Evolutionary conservation across 1,140 invertebrate genomes (phyloP).

Genomic region (Conus betulinus): DNA sequence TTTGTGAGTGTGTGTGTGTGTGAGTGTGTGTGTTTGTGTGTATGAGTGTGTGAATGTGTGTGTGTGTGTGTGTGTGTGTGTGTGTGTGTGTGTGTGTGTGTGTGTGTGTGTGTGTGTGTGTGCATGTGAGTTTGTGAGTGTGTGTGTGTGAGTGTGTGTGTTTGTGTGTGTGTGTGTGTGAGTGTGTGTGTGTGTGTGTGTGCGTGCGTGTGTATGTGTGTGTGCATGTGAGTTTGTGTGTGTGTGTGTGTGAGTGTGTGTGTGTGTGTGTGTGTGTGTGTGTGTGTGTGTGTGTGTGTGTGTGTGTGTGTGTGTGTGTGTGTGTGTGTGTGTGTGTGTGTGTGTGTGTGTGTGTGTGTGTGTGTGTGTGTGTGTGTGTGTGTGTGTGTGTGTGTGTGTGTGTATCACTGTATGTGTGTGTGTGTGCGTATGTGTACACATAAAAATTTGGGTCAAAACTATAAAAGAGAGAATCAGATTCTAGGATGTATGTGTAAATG

Average conservation of each 20-base stretch:
- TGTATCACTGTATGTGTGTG: background rate
- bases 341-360: background rate
- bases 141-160: background rate
- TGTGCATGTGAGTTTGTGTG: constrained; percentile 6
- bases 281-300: constrained; percentile 4
- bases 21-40: background rate
- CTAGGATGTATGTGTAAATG: background rate
- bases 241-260: background rate
- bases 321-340: background rate
- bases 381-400: constrained; percentile 1
- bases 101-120: no score
- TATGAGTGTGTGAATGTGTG: background rate
- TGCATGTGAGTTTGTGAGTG: no score
- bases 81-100: no score
- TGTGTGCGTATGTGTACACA: background rate
- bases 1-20: background rate
- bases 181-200: constrained; percentile 13
- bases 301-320: background rate
- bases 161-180: constrained; percentile 10
- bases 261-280: constrained; percentile 4
- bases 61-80: background rate
- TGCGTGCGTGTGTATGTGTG: background rate
- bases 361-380: constrained; percentile 12
- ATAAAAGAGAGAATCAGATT: no score
- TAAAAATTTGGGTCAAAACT: no score